Percentiles rank a stretch among this genome's conserved stretches.
Evolutionary conservation across 2,888 invertebrate species (phyloP).

Genomic region (Scaeva pyrastri): DNA sequence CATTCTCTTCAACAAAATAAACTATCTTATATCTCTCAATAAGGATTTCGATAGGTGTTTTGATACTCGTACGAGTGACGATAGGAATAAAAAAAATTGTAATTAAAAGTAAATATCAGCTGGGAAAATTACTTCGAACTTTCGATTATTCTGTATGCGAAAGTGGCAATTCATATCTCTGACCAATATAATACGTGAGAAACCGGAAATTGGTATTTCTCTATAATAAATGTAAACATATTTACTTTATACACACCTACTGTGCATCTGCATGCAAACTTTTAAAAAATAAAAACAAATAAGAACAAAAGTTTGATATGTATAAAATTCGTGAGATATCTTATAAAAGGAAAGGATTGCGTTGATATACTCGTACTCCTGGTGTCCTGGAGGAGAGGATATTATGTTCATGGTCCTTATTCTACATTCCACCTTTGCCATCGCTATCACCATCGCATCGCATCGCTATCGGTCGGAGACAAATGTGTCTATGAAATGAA

Average conservation of each 20-base stretch:
- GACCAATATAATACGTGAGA: slow-evolving; percentile 23
- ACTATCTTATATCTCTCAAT: slow-evolving; percentile 38
- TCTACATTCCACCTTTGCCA: not conserved
- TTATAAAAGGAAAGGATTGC: too few species aligned
- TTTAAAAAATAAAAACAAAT: too few species aligned
- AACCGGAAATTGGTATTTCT: slow-evolving; percentile 29
- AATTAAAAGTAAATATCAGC: slow-evolving; percentile 75
- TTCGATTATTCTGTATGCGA: slow-evolving; percentile 39
- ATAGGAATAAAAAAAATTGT: slow-evolving; percentile 15
- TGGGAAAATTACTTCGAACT: slow-evolving; percentile 61
- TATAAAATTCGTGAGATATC: too few species aligned
- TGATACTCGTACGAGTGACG: not conserved
- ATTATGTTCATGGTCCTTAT: not conserved
- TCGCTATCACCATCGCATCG: not conserved
- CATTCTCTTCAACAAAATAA: slow-evolving; percentile 37
- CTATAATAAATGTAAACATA: not conserved
- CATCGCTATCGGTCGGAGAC: not conserved
- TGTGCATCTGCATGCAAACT: too few species aligned
- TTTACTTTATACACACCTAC: not conserved
- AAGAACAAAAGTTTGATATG: too few species aligned
- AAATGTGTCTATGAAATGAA: not conserved
- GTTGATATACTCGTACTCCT: too few species aligned
- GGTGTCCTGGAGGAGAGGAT: not conserved
- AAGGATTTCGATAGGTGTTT: not conserved
- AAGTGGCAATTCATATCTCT: slow-evolving; percentile 10